Conservation (phyloP, 1,140 invertebrate genomes). For the Drosophila mayri region DNA sequence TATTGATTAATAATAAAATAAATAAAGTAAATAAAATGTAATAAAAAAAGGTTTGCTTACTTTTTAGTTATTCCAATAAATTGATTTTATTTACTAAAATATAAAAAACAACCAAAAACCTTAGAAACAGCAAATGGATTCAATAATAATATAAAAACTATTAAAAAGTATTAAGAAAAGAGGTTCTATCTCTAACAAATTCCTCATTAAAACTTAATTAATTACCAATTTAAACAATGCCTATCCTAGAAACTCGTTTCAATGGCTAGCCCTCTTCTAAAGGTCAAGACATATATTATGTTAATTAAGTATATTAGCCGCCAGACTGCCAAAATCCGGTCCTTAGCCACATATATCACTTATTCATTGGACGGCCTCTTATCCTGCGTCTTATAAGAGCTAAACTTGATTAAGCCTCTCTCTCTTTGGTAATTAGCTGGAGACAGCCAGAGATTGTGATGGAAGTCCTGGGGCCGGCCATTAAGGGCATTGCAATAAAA, state of each 20-base stretch:
- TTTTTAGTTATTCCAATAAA: too few relatives aligned
- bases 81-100: too few relatives aligned
- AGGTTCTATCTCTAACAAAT: neutral
- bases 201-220: neutral
- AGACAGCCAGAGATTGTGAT: conserved; percentile 4
- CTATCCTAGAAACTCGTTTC: neutral
- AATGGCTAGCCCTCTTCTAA: neutral
- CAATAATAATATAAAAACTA: neutral
- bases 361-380: conserved; percentile 31
- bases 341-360: conserved; percentile 20
- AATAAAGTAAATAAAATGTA: too few relatives aligned
- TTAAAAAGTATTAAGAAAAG: neutral
- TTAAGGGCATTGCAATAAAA: conserved; percentile 35
- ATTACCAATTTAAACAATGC: too few relatives aligned
- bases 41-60: too few relatives aligned
- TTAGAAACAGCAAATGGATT: neutral
- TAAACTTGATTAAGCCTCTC: conserved; percentile 60
- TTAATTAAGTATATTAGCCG: conserved; percentile 26
- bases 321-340: conserved; percentile 11
- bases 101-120: too few relatives aligned
- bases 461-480: conserved; percentile 6
- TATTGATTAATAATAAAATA: too few relatives aligned
- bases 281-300: conserved; percentile 8
- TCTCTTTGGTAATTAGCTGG: conserved; percentile 43
- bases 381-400: conserved; percentile 27